A percentile compares a stretch with the other conserved stretches of the same genome.
phyloP scores from a whole-genome alignment of 2,888 invertebrate species.

The Tipula helvola region DNA sequence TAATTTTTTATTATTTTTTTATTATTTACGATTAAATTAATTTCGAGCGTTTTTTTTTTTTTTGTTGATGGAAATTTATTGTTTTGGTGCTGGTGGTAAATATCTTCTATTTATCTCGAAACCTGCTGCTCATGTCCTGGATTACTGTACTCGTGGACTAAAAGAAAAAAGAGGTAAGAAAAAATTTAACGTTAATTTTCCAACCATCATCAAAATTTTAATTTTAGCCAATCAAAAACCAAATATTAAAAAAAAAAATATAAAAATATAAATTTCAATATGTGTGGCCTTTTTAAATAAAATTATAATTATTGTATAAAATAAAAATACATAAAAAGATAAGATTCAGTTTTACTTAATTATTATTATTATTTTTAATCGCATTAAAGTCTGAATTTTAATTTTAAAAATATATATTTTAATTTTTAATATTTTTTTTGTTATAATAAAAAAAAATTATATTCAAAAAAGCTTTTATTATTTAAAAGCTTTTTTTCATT shows the following conservation, averaged over 20 bases:
- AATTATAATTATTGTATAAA: not conserved
- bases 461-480: not conserved
- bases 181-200: too few species aligned
- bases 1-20: not conserved
- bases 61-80: not conserved
- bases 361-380: not conserved
- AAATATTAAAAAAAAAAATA: not conserved
- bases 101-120: too few species aligned
- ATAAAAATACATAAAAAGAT: not conserved
- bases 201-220: not conserved
- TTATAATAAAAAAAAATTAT: not conserved
- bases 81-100: not conserved
- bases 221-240: not conserved
- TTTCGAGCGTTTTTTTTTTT: not conserved
- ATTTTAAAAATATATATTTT: not conserved
- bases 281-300: constrained; percentile 10
- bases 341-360: not conserved
- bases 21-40: not conserved
- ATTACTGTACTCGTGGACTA: too few species aligned
- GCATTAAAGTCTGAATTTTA: not conserved
- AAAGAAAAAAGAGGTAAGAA: not conserved
- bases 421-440: not conserved
- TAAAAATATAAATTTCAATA: not conserved
- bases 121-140: too few species aligned
- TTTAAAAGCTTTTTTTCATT: not conserved